These are phyloP conservation scores for Scleropages formosus DNA, from an alignment of 2,797 vertebrate genomes.

Conservation along the genomic window DNA sequence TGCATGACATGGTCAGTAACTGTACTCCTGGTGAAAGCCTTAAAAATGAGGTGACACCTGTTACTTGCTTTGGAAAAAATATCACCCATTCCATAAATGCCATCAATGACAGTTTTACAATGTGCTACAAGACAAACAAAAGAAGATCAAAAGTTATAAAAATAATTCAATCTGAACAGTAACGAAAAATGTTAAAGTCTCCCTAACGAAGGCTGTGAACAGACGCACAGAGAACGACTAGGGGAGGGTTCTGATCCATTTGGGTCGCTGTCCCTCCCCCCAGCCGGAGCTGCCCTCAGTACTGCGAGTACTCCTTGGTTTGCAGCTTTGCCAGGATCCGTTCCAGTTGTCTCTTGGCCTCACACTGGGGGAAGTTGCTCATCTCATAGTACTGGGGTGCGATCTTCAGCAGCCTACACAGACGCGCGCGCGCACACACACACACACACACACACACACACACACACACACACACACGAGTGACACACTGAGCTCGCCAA, in stretches of 20 bases:
- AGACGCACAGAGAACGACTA: slow-evolving; percentile 77
- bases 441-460: slow-evolving; percentile 20
- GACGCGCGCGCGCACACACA: slow-evolving; percentile 22
- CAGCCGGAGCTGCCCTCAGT: slow-evolving; percentile 68
- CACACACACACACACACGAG: background rate
- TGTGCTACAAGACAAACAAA: slow-evolving; percentile 40
- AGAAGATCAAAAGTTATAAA: slow-evolving; percentile 63
- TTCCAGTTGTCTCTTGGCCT: slow-evolving; percentile 96
- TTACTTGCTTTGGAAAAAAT: slow-evolving; percentile 41
- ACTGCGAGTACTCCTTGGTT: slow-evolving; percentile 94
- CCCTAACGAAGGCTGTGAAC: slow-evolving; percentile 82
- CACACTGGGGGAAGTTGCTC: slow-evolving; percentile 97
- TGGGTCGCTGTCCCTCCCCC: slow-evolving; percentile 34
- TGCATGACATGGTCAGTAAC: slow-evolving; percentile 81
- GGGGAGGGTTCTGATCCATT: slow-evolving; percentile 69
- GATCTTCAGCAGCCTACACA: slow-evolving; percentile 91
- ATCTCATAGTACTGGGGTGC: slow-evolving; percentile 96
- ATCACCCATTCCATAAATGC: slow-evolving; percentile 30
- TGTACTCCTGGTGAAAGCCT: slow-evolving; percentile 37
- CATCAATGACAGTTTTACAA: slow-evolving; percentile 41
- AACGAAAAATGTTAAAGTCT: slow-evolving; percentile 80
- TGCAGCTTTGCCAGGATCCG: slow-evolving; percentile 92
- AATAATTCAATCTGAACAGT: slow-evolving; percentile 82
- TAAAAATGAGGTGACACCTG: background rate
- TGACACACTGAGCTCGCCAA: too few species aligned